Evolutionary conservation across 1,140 invertebrate genomes (phyloP), one percentile per base, ranked within the genome.

Genomic region (Diachasma alloeum): DNA sequence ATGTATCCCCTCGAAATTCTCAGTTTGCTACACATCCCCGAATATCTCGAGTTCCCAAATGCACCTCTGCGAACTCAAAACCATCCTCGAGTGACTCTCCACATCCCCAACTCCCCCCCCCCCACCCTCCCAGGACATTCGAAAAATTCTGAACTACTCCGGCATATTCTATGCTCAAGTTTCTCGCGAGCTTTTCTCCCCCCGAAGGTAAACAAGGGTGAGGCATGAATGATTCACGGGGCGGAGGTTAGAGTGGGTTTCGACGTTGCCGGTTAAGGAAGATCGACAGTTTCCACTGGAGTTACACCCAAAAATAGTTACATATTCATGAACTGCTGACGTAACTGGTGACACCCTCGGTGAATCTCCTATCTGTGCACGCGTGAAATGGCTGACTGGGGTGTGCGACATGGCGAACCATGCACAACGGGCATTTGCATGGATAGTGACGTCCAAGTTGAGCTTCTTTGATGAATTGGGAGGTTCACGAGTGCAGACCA

Each of bases 291-390:
- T 37, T n/a, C 63, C 24, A 31, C 10, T 24, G 31, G 39, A 53
- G 48, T 53, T 53, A 42, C 67, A 70, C 48, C 48, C 44, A 31
- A 79, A 79, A 77, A 81, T 80, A 76, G 66, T 71, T 82, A 81
- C 80, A 85, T 85, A 85, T 86, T 84, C 82, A 85, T 84, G 82
- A 84, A 76, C 56, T 67, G 66, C 22, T 63, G 68, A 69, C 31
- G 75, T 67, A 72, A 72, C 73, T 78, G 70, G 17, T 66, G 39
- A 75, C 24, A 44, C 56, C 31, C 42, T 42, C 19, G 5, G 48
- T 19, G 48, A 53, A 53, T n/a, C n/a, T 42, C 17, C 19, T 37
- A 37, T 4, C 37, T 44, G 42, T 22, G 67, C 73, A 15, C 17
- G 24, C 26, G 48, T 66, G 26, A 39, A 66, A 56, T 42, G 44